Evolutionary conservation across 2,113 vertebrate species (phyloP).

Genomic region (Thamnaconus septentrionalis): DNA sequence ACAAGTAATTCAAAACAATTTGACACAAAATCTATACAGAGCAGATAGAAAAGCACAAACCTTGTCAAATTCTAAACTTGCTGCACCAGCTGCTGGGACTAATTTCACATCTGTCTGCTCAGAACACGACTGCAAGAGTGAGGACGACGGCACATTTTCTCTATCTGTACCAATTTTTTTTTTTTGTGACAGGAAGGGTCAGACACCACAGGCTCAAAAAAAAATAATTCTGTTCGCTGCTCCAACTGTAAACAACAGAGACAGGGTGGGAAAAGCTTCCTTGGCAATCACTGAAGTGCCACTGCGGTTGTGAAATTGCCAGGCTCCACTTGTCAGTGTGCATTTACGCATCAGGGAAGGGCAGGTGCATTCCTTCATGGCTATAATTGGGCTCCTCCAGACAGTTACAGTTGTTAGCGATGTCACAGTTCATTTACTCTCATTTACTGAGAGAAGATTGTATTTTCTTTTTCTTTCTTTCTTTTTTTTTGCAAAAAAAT

Average conservation of each 20-base stretch:
- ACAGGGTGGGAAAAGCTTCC: neutral
- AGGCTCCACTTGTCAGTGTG: slow-evolving; percentile 3
- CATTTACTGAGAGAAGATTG: too few relatives aligned
- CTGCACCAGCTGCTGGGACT: slow-evolving; percentile 2
- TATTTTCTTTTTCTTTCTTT: too few relatives aligned
- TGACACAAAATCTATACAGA: too few relatives aligned
- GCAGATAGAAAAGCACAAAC: too few relatives aligned
- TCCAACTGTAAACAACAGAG: neutral
- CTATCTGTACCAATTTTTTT: neutral
- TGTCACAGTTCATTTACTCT: slow-evolving; percentile 24
- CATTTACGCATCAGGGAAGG: slow-evolving; percentile 1
- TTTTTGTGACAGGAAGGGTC: neutral
- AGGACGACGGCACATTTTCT: too few relatives aligned
- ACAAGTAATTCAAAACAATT: too few relatives aligned
- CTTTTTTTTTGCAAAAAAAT: too few relatives aligned
- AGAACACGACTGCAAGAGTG: neutral
- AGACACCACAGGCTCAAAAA: neutral
- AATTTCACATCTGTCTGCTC: slow-evolving; percentile 18
- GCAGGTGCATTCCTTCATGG: slow-evolving; percentile 7
- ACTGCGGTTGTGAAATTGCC: neutral
- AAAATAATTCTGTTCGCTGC: neutral
- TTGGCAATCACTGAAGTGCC: neutral
- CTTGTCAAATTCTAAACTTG: too few relatives aligned
- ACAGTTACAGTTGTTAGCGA: neutral
- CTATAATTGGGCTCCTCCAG: slow-evolving; percentile 8